These are phyloP conservation scores for Actinia tenebrosa DNA, from an alignment of 64 coral and sea anemone species.

Conservation along the genomic window DNA sequence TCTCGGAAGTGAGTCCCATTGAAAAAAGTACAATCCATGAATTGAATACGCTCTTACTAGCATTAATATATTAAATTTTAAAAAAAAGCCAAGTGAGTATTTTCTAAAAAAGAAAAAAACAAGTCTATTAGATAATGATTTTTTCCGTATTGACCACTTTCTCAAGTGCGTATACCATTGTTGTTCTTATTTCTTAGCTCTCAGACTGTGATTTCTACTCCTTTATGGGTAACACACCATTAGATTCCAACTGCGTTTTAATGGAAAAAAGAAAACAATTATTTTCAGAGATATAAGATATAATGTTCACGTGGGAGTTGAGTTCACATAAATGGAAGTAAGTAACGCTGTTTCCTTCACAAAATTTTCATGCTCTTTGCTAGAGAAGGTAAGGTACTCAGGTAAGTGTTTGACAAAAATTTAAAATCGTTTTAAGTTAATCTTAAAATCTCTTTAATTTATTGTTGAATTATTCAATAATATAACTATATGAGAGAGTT, in stretches of 20 bases:
- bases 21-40: background rate
- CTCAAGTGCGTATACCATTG: background rate
- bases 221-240: background rate
- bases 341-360: background rate
- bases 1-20: background rate
- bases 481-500: no score
- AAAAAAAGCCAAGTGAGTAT: background rate
- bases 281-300: background rate
- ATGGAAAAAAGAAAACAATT: background rate
- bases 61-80: background rate
- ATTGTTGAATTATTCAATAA: no score
- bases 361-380: background rate
- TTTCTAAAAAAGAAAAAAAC: background rate
- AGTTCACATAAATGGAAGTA: background rate
- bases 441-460: no score
- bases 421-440: no score
- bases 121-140: background rate
- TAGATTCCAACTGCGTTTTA: constrained; percentile 5
- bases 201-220: background rate
- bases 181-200: background rate
- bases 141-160: background rate
- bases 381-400: background rate
- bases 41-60: no score
- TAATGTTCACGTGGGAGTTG: background rate
- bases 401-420: background rate